A percentile compares a stretch with the other conserved stretches of the same genome.
These are phyloP conservation scores for Eilema sororculum DNA, from an alignment of 2,888 invertebrate genomes.

Conservation along the genomic window DNA sequence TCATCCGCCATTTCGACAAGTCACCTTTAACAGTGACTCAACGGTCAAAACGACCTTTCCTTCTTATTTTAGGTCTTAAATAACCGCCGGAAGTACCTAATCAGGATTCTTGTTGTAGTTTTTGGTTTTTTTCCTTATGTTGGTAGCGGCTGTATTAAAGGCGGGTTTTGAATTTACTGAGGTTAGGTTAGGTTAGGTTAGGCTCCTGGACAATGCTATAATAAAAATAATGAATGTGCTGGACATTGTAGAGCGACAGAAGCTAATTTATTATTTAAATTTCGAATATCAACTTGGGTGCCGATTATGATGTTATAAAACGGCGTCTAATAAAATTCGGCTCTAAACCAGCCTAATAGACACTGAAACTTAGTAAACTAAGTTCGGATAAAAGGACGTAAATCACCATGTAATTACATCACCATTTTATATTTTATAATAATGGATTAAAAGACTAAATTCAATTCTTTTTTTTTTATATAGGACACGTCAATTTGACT, in stretches of 20 bases:
- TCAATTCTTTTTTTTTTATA: too few relatives aligned
- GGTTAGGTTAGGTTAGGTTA: too few relatives aligned
- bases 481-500: too few relatives aligned
- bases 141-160: slow-evolving; percentile 27
- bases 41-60: slow-evolving; percentile 72
- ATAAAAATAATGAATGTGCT: background rate
- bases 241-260: background rate
- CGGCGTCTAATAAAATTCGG: background rate
- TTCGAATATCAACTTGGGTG: background rate
- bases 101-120: slow-evolving; percentile 70
- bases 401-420: too few relatives aligned
- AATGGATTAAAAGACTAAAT: too few relatives aligned
- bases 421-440: too few relatives aligned
- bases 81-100: slow-evolving; percentile 81
- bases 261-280: background rate
- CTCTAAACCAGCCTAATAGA: background rate
- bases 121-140: slow-evolving; percentile 32
- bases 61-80: slow-evolving; percentile 73
- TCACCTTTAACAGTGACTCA: slow-evolving; percentile 75
- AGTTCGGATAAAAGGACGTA: too few relatives aligned
- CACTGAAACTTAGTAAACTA: too few relatives aligned
- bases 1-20: slow-evolving; percentile 38
- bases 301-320: background rate
- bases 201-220: background rate
- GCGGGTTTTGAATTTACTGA: slow-evolving; percentile 7